Evolutionary conservation across 2,888 invertebrate genomes (phyloP), one percentile per base, ranked within the genome.

Genomic region (Pogonocherus hispidulus): DNA sequence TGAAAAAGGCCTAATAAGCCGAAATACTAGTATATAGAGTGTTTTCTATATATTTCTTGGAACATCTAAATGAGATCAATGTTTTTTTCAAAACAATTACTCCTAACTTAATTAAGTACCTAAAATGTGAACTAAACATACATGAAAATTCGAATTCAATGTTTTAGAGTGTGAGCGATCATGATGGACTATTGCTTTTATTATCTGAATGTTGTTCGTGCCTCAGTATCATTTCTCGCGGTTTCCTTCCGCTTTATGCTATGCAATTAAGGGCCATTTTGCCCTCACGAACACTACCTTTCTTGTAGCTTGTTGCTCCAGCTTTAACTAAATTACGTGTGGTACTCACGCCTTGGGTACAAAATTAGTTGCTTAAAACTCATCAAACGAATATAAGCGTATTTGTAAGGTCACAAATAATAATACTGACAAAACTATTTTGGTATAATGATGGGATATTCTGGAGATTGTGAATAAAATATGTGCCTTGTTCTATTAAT

Each of bases 141-240:
- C n/a, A 8, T 32, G 32, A 8, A 32, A 6, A 11, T 27, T 1
- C 32, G 11, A 32, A 32, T 9, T 32, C 9, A 5, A 32, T 2
- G 8, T 3, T 5, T 32, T 32, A 11, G 8, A 32, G 3, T 5
- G 32, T 11, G 32, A 11, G 9, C 32, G 32, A 32, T 32, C 32
- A 32, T 11, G 32, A 1, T 32, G 9, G 32, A 32, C 9, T 8
- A 11, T 11, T 2, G 32, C 8, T 32, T 32, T 11, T 8, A 32
- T 32, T 32, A 32, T 52, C 52, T 54, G 54, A 54, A 54, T 19
- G 32, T 16, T 19, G 5, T 20, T 54, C 54, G 54, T 54, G 54
- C 14, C 35, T 32, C 6, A 35, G 35, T 32, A 27, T 54, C 32
- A 35, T 54, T 54, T 35, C 32, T 54, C 19, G 23, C 23, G 23